Percentiles rank a stretch among this genome's conserved stretches.
Evolutionary conservation across 2,797 vertebrate genomes (phyloP).

Genomic region (Alauda arvensis): DNA sequence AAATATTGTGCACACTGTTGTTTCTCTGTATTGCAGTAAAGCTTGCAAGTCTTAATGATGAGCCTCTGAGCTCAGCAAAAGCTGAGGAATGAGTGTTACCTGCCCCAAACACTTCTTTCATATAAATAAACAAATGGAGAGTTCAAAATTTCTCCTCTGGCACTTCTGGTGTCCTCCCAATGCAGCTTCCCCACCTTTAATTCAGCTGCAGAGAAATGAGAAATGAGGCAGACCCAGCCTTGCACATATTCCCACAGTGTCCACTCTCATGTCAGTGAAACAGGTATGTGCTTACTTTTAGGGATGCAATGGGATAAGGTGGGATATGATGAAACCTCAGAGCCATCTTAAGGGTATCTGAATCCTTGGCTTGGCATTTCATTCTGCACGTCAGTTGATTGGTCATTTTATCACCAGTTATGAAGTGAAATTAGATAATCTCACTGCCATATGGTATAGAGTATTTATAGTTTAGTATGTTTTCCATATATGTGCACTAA

Average conservation of each 20-base stretch:
- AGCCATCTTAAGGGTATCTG: constrained; percentile 24
- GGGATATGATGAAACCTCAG: neutral
- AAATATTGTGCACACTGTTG: neutral
- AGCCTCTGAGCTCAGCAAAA: neutral
- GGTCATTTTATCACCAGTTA: constrained; percentile 61
- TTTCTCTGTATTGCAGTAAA: neutral
- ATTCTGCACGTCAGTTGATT: constrained; percentile 38
- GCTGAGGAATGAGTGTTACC: neutral
- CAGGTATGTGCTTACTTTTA: neutral
- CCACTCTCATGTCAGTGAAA: neutral
- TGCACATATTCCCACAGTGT: neutral
- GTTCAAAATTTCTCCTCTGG: neutral
- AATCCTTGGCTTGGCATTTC: constrained; percentile 33
- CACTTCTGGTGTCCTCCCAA: neutral
- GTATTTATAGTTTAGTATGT: constrained; percentile 58
- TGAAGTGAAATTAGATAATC: constrained; percentile 62
- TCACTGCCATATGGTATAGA: constrained; percentile 39
- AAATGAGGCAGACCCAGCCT: neutral
- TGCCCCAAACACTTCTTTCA: neutral
- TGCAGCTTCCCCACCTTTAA: neutral
- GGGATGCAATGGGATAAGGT: neutral
- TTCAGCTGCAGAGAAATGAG: neutral
- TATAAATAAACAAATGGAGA: neutral
- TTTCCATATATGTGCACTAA: constrained; percentile 41
- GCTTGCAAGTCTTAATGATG: neutral